Percentiles rank a stretch among this genome's conserved stretches.
Evolutionary conservation across 2,797 vertebrate species (phyloP).

Genomic region (Malacoraja senta): DNA sequence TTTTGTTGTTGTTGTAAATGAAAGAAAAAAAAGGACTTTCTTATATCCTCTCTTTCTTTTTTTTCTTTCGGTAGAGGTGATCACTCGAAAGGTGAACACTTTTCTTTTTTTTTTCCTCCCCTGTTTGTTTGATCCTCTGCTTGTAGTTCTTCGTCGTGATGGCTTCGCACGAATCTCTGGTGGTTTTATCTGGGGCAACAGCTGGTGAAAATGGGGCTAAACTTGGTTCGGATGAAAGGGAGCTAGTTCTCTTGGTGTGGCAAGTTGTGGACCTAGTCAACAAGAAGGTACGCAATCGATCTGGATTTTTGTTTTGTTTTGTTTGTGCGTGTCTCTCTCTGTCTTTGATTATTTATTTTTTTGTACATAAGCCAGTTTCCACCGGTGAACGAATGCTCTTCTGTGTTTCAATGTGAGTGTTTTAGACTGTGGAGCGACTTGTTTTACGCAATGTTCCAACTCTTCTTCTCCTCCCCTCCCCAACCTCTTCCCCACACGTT

Average conservation of each 20-base stretch:
- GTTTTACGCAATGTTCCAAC: not conserved
- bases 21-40: not conserved
- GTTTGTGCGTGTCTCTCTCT: slow-evolving; percentile 4
- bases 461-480: slow-evolving; percentile 37
- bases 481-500: slow-evolving; percentile 40
- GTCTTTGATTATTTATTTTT: too few species aligned
- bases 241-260: slow-evolving; percentile 99
- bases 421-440: not conserved
- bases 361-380: too few species aligned
- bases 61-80: slow-evolving; percentile 45
- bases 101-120: slow-evolving; percentile 44
- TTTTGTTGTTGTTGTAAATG: slow-evolving; percentile 1
- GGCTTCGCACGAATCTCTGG: slow-evolving; percentile 86
- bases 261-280: slow-evolving; percentile 96
- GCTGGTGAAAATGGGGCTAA: slow-evolving; percentile 96
- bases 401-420: too few species aligned
- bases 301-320: slow-evolving; percentile 45
- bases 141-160: slow-evolving; percentile 89
- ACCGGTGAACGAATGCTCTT: too few species aligned
- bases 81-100: slow-evolving; percentile 76
- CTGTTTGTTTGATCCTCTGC: slow-evolving; percentile 69
- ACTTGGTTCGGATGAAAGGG: slow-evolving; percentile 98
- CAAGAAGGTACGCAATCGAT: slow-evolving; percentile 84
- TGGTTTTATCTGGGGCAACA: slow-evolving; percentile 98
- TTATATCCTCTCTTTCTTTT: not conserved